phyloP scores from a whole-genome alignment of 2,797 vertebrate genomes.

The Trematomus bernacchii region DNA sequence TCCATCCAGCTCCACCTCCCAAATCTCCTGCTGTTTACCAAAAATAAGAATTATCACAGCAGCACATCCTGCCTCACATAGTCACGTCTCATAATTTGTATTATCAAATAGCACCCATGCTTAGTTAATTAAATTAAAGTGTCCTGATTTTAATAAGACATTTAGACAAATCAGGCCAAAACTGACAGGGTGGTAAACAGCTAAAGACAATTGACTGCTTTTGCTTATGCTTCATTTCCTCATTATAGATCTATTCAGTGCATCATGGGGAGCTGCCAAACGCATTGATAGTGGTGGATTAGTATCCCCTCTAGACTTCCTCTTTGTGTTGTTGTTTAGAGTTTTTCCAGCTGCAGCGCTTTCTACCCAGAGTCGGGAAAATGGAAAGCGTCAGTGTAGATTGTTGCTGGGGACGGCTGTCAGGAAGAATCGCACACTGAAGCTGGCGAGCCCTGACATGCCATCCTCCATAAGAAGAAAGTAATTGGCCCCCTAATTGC shows the following conservation, averaged over 20 bases:
- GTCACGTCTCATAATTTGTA: slow-evolving; percentile 69
- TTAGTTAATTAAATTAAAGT: slow-evolving; percentile 77
- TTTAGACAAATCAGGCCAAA: slow-evolving; percentile 54
- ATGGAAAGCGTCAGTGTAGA: slow-evolving; percentile 40
- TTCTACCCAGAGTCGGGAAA: slow-evolving; percentile 26
- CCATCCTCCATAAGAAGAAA: slow-evolving; percentile 58
- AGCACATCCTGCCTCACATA: slow-evolving; percentile 56
- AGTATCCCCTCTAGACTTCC: slow-evolving; percentile 17
- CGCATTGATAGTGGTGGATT: slow-evolving; percentile 27
- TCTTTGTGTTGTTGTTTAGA: slow-evolving; percentile 43
- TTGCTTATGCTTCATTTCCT: slow-evolving; percentile 55
- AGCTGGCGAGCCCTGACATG: slow-evolving; percentile 63
- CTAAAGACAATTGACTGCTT: slow-evolving; percentile 41
- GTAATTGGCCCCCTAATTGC: slow-evolving; percentile 79
- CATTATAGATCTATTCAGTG: slow-evolving; percentile 44
- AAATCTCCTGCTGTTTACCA: slow-evolving; percentile 72
- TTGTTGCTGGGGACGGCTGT: slow-evolving; percentile 58
- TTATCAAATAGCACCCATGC: slow-evolving; percentile 65
- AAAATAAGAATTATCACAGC: slow-evolving; percentile 70
- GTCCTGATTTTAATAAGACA: slow-evolving; percentile 58
- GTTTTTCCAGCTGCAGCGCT: slow-evolving; percentile 46
- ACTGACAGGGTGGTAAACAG: slow-evolving; percentile 39
- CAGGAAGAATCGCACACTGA: slow-evolving; percentile 49
- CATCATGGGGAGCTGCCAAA: slow-evolving; percentile 37
- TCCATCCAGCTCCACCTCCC: slow-evolving; percentile 49